Percentiles rank a stretch among this genome's conserved stretches.
These are phyloP conservation scores for Neosalanx taihuensis DNA, from an alignment of 2,797 vertebrate species.

Conservation along the genomic window DNA sequence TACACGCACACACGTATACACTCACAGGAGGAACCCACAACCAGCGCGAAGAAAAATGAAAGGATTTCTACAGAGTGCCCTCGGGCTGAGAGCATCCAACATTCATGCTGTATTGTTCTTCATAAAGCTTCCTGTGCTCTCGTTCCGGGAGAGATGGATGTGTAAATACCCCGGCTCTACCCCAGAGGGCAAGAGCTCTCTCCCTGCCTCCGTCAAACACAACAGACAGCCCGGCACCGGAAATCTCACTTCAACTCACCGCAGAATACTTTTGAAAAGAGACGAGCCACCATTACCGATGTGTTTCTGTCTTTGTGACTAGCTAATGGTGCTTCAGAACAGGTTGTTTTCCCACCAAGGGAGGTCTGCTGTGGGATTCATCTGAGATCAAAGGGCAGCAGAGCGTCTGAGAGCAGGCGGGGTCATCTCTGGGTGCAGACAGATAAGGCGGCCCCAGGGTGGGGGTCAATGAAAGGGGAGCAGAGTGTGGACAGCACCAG, in stretches of 20 bases:
- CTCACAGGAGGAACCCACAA: slow-evolving; percentile 43
- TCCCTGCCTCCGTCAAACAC: slow-evolving; percentile 34
- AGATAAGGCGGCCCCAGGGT: slow-evolving; percentile 18
- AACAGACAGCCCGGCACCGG: background rate
- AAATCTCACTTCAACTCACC: background rate
- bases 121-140: slow-evolving; percentile 48
- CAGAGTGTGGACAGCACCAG: slow-evolving; percentile 14
- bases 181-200: slow-evolving; percentile 25
- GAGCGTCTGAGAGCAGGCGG: background rate
- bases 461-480: slow-evolving; percentile 16
- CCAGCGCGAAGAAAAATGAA: slow-evolving; percentile 58
- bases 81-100: slow-evolving; percentile 60
- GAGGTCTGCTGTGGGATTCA: background rate
- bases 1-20: slow-evolving; percentile 8
- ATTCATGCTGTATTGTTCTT: slow-evolving; percentile 62
- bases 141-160: slow-evolving; percentile 42
- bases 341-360: background rate
- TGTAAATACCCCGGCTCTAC: slow-evolving; percentile 31
- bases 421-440: background rate
- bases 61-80: slow-evolving; percentile 57
- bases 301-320: background rate
- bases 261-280: too few species aligned
- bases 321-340: background rate
- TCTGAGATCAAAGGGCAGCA: background rate
- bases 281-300: background rate